Conservation (phyloP, 2,797 vertebrate species). For the Clamator glandarius region DNA sequence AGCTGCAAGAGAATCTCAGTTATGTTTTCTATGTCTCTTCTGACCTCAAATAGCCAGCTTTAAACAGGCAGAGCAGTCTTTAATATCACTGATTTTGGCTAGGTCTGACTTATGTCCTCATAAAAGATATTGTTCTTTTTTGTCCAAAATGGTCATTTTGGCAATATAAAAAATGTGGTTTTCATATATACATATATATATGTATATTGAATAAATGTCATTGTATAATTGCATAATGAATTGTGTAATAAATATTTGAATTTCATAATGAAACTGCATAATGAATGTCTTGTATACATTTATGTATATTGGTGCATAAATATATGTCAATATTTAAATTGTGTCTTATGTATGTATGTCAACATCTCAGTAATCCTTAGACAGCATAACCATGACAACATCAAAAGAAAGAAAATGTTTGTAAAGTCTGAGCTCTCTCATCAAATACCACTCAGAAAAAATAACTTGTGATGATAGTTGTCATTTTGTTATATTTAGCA, state of each 20-base stretch:
- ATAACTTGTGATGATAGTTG: neutral
- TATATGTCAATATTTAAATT: neutral
- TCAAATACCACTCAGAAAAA: neutral
- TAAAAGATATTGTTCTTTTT: neutral
- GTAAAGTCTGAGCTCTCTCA: neutral
- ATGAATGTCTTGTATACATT: neutral
- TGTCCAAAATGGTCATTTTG: neutral
- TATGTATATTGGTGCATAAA: neutral
- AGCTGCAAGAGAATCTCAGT: conserved; percentile 12
- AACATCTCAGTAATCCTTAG: neutral
- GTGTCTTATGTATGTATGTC: neutral
- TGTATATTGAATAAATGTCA: neutral
- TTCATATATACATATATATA: neutral
- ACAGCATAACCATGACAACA: neutral
- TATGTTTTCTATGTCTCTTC: conserved; percentile 2
- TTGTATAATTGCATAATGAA: neutral
- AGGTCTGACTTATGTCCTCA: neutral
- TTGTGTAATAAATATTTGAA: neutral
- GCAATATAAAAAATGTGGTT: neutral
- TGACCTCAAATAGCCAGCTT: neutral
- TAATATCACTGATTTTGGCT: neutral
- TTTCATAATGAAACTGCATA: conserved; percentile 8
- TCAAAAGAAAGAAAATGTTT: neutral
- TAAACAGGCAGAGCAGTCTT: neutral
- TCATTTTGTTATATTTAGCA: neutral